Evolutionary conservation across 2,888 invertebrate genomes (phyloP).

Genomic region (Acrocera orbiculus): DNA sequence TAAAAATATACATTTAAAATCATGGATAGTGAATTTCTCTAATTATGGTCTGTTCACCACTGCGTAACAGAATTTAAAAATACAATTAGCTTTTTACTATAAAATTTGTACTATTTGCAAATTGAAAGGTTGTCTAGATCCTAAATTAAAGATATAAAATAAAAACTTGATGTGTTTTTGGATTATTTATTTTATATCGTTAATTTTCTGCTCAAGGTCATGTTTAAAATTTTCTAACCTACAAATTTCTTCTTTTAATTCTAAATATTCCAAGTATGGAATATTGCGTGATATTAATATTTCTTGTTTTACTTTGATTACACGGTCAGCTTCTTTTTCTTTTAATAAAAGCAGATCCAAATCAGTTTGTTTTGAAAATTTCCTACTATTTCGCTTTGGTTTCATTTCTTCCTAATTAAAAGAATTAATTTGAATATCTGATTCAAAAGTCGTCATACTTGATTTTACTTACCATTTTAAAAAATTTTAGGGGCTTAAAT

Average conservation of each 20-base stretch:
- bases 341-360: neutral
- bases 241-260: constrained; percentile 7
- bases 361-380: neutral
- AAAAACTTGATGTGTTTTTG: neutral
- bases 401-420: neutral
- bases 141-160: constrained; percentile 1
- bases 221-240: constrained; percentile 4
- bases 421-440: no score
- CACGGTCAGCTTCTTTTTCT: neutral
- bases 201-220: neutral
- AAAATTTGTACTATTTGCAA: neutral
- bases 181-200: neutral
- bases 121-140: no score
- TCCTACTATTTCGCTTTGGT: neutral
- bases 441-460: no score
- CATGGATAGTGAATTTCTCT: no score
- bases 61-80: no score
- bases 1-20: no score
- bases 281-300: constrained; percentile 4
- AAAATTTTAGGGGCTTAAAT: no score
- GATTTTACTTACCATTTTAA: no score
- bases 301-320: constrained; percentile 5
- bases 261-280: constrained; percentile 9
- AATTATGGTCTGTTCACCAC: no score
- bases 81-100: no score